Evolutionary conservation across 2,888 invertebrate genomes (phyloP).

Genomic region (Machimus rusticus): DNA sequence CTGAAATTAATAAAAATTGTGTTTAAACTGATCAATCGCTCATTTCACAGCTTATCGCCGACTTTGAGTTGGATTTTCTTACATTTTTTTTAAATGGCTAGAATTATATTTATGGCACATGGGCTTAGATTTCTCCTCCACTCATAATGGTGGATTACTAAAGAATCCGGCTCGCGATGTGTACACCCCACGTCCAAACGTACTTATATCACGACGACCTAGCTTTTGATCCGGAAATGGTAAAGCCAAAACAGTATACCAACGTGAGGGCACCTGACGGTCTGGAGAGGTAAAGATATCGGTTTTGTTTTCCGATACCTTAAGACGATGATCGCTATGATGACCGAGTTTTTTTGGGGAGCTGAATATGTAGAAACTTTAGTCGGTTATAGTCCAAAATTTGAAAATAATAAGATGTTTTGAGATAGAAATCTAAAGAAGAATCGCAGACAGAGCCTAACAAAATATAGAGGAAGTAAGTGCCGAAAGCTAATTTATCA

Average conservation of each 20-base stretch:
- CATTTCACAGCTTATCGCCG: neutral
- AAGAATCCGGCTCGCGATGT: constrained; percentile 87
- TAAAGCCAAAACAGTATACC: constrained; percentile 89
- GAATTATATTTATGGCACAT: constrained; percentile 51
- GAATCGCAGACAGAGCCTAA: neutral
- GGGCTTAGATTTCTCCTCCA: constrained; percentile 47
- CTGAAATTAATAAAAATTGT: constrained; percentile 59
- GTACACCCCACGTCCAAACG: constrained; percentile 65
- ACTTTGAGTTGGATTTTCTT: constrained; percentile 48
- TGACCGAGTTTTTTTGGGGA: constrained; percentile 26
- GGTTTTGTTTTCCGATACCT: constrained; percentile 13
- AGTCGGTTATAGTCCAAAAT: neutral
- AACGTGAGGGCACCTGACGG: constrained; percentile 71
- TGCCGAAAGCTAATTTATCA: constrained; percentile 3
- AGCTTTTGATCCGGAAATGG: constrained; percentile 94
- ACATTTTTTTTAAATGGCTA: constrained; percentile 52
- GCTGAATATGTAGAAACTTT: constrained; percentile 30
- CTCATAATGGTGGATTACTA: constrained; percentile 69
- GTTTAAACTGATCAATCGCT: neutral
- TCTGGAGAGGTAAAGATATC: constrained; percentile 10
- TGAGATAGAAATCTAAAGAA: neutral
- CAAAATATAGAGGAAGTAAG: neutral
- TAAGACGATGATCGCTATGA: constrained; percentile 8
- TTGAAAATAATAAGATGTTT: neutral
- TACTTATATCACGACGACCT: constrained; percentile 78